Evolutionary conservation across 2,797 vertebrate species (phyloP).

Genomic region (Neoniphon sammara): DNA sequence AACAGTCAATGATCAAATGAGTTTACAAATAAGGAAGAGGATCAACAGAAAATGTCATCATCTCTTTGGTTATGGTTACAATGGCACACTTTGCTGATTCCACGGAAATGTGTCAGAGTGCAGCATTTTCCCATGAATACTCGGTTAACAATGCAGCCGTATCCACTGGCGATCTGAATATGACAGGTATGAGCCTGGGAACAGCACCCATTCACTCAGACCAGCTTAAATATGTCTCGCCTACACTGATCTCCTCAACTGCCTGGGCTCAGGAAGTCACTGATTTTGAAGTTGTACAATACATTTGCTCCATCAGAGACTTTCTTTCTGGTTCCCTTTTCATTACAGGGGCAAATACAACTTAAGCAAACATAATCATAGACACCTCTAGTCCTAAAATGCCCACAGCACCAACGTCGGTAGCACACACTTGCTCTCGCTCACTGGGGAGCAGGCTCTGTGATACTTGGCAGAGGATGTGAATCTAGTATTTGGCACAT

Average conservation of each 20-base stretch:
- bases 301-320: neutral
- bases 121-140: slow-evolving; percentile 21
- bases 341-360: neutral
- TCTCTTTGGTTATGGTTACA: too few relatives aligned
- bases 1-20: neutral
- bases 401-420: slow-evolving; percentile 29
- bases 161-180: slow-evolving; percentile 38
- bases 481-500: slow-evolving; percentile 64
- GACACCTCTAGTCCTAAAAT: slow-evolving; percentile 40
- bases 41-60: neutral
- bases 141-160: neutral
- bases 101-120: slow-evolving; percentile 2
- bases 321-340: slow-evolving; percentile 5
- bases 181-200: slow-evolving; percentile 42
- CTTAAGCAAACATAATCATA: slow-evolving; percentile 29
- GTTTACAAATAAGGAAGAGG: neutral
- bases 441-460: slow-evolving; percentile 55
- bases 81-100: neutral
- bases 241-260: slow-evolving; percentile 1
- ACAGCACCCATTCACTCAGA: slow-evolving; percentile 37
- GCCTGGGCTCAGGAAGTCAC: slow-evolving; percentile 3
- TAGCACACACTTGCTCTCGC: slow-evolving; percentile 42
- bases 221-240: slow-evolving; percentile 49
- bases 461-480: slow-evolving; percentile 70
- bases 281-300: neutral